phyloP scores from a whole-genome alignment of 2,888 invertebrate species.

The Clivina fossor region DNA sequence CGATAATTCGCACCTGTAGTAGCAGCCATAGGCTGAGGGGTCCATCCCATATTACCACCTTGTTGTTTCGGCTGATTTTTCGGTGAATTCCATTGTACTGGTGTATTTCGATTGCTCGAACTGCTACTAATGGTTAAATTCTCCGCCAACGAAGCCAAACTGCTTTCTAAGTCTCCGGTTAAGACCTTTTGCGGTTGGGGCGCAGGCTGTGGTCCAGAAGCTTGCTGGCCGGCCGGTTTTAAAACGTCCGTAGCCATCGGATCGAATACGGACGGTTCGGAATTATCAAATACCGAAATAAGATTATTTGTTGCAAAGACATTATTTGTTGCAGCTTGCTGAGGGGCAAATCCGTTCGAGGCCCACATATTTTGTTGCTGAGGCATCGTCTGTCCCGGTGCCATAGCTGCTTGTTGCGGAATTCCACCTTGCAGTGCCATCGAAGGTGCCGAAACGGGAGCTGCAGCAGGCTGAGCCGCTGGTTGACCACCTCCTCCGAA shows the following conservation, averaged over 20 bases:
- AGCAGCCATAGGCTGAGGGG: conserved; percentile 83
- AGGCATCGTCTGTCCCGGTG: conserved; percentile 42
- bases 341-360: conserved; percentile 45
- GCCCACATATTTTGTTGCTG: conserved; percentile 46
- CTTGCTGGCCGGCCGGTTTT: conserved; percentile 56
- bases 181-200: conserved; percentile 62
- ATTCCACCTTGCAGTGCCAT: conserved; percentile 37
- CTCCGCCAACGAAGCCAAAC: conserved; percentile 89
- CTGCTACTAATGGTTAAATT: conserved; percentile 83
- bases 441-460: conserved; percentile 42
- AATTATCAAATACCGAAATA: conserved; percentile 56
- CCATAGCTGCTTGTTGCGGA: conserved; percentile 43
- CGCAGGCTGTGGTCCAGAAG: conserved; percentile 44
- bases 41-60: conserved; percentile 78
- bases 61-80: conserved; percentile 73
- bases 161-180: conserved; percentile 91
- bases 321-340: conserved; percentile 35
- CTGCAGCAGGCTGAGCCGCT: conserved; percentile 37
- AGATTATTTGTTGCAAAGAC: conserved; percentile 50
- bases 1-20: conserved; percentile 82
- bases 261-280: conserved; percentile 59
- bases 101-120: conserved; percentile 55
- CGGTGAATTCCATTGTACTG: conserved; percentile 83
- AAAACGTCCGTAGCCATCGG: conserved; percentile 61
- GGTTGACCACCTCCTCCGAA: conserved; percentile 49